Evolutionary conservation across 2,888 invertebrate species (phyloP).

Genomic region (Odontothrips loti): DNA sequence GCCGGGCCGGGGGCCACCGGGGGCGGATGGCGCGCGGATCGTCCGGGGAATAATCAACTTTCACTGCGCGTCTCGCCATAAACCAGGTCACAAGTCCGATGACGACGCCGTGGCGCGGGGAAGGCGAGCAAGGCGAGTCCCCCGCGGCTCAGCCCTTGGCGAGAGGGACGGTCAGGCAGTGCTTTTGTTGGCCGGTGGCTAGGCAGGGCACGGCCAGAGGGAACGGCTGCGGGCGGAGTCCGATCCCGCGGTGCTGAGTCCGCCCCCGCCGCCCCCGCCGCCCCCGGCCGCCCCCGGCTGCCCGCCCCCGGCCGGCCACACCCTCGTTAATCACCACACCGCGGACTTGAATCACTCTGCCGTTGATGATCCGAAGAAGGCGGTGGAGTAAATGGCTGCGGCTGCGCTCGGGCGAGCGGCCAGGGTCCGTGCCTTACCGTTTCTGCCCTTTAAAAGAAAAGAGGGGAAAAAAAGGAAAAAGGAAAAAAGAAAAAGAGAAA

Average conservation of each 20-base stretch:
- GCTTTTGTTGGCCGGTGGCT: too few relatives aligned
- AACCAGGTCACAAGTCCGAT: conserved; percentile 12
- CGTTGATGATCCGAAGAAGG: too few relatives aligned
- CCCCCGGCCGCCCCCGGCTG: background rate
- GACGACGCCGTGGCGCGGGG: background rate
- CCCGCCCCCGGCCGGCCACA: background rate
- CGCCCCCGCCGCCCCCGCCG: background rate
- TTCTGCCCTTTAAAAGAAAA: too few relatives aligned
- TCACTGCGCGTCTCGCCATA: conserved; percentile 20
- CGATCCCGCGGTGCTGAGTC: background rate
- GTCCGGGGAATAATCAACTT: conserved; percentile 13
- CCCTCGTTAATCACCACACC: background rate
- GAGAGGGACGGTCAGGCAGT: too few relatives aligned
- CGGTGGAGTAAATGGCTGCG: too few relatives aligned
- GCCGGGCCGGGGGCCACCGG: background rate
- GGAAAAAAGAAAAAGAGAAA: too few relatives aligned
- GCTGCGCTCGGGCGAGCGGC: too few relatives aligned
- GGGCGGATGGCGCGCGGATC: background rate
- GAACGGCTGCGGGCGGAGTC: background rate
- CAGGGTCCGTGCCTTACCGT: too few relatives aligned
- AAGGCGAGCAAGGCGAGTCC: background rate
- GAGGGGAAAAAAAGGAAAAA: too few relatives aligned
- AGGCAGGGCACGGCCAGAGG: background rate
- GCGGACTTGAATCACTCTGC: background rate
- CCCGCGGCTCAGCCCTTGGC: background rate